phyloP scores from a whole-genome alignment of 2,888 invertebrate genomes.

The Cataglyphis altisquamis region DNA sequence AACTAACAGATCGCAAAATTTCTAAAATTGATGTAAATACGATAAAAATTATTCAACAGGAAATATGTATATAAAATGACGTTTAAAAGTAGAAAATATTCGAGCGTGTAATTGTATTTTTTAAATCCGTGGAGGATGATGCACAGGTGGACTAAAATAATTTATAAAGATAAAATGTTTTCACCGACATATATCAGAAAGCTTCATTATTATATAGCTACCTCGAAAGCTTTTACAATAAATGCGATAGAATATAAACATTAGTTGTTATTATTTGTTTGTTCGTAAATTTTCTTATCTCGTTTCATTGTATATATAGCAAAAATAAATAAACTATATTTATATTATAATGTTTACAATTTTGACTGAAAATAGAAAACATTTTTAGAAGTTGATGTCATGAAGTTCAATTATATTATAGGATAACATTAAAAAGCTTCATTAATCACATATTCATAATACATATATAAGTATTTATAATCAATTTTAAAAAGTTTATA shows the following conservation, averaged over 20 bases:
- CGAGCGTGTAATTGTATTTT: not conserved
- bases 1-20: not conserved
- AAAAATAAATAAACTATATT: not conserved
- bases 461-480: not conserved
- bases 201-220: not conserved
- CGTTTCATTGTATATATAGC: not conserved
- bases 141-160: not conserved
- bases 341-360: not conserved
- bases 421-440: not conserved
- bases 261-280: not conserved
- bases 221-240: not conserved
- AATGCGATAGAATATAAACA: not conserved
- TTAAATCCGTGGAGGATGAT: not conserved
- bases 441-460: not conserved
- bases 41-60: not conserved
- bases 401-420: not conserved
- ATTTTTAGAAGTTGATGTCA: not conserved
- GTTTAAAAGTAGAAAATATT: not conserved
- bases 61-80: not conserved
- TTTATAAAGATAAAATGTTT: conserved; percentile 1
- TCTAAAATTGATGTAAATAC: not conserved
- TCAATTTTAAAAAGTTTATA: not conserved
- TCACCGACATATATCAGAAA: not conserved
- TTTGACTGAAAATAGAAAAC: conserved; percentile 4
- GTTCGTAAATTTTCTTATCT: not conserved